phyloP scores from a whole-genome alignment of 2,113 vertebrate genomes.

The Coturnix japonica region DNA sequence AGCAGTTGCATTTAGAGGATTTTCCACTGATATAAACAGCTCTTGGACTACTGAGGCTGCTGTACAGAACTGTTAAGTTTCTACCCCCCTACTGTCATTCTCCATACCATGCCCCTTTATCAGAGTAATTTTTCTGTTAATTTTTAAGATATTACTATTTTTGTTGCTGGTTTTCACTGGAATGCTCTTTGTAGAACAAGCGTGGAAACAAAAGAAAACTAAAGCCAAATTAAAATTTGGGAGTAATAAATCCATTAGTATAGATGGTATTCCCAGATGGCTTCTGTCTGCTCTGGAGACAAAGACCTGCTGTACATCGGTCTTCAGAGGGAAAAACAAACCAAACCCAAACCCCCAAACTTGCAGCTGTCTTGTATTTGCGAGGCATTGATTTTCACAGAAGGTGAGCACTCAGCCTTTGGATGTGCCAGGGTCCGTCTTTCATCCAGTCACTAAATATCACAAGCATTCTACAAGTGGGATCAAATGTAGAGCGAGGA shows the following conservation, averaged over 20 bases:
- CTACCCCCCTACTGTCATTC: neutral
- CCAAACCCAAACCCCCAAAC: neutral
- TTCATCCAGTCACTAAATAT: neutral
- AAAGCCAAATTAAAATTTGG: constrained; percentile 10
- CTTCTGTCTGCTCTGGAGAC: neutral
- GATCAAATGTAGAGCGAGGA: neutral
- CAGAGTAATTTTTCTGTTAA: neutral
- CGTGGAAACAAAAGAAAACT: constrained; percentile 12
- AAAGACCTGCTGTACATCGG: neutral
- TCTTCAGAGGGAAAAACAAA: neutral
- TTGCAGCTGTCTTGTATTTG: neutral
- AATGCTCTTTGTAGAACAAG: neutral
- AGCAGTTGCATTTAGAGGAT: neutral
- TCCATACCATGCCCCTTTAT: neutral
- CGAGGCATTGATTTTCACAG: neutral
- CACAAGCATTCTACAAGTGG: neutral
- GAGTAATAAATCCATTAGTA: constrained; percentile 25
- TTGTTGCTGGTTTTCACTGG: constrained; percentile 32
- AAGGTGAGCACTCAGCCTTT: neutral
- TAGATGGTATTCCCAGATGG: constrained; percentile 27
- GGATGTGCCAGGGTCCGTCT: neutral
- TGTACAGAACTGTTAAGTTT: neutral
- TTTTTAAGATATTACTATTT: neutral
- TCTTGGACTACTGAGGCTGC: neutral
- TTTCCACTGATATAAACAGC: neutral